These are phyloP conservation scores for Poecilobothrus nobilitatus DNA, from an alignment of 2,888 invertebrate species.

Conservation along the genomic window DNA sequence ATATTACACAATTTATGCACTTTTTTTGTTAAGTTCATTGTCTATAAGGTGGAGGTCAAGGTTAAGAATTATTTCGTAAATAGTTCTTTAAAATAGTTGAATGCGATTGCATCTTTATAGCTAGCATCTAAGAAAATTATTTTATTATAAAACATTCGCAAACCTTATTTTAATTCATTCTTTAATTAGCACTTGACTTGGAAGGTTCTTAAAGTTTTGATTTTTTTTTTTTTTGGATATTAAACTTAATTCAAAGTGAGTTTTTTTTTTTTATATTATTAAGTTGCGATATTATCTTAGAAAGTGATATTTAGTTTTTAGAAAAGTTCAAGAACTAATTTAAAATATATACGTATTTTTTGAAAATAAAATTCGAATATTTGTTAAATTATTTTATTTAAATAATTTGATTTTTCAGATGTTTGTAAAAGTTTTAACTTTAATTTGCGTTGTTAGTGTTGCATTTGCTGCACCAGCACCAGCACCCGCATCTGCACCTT, in stretches of 20 bases:
- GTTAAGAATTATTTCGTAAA: not conserved
- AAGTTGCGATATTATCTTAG: too few relatives aligned
- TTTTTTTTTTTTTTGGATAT: too few relatives aligned
- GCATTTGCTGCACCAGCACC: not conserved
- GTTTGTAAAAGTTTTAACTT: not conserved
- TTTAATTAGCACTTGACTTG: not conserved
- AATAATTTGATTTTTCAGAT: too few relatives aligned
- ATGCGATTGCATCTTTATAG: not conserved
- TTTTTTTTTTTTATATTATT: too few relatives aligned
- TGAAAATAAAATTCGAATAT: not conserved
- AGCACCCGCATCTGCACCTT: not conserved
- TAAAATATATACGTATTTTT: too few relatives aligned
- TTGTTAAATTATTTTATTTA: too few relatives aligned
- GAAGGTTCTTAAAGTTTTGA: not conserved
- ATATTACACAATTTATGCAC: not conserved
- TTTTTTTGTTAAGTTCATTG: not conserved
- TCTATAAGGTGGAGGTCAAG: not conserved
- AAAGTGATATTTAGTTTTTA: too few relatives aligned
- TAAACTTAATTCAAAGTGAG: too few relatives aligned
- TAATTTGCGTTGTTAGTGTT: not conserved
- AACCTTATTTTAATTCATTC: not conserved
- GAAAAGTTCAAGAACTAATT: too few relatives aligned
- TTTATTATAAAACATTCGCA: not conserved
- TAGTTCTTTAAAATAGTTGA: too few relatives aligned
- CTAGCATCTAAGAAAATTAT: not conserved